Evolutionary conservation across 2,113 vertebrate genomes (phyloP).

Genomic region (Fregata magnificens): DNA sequence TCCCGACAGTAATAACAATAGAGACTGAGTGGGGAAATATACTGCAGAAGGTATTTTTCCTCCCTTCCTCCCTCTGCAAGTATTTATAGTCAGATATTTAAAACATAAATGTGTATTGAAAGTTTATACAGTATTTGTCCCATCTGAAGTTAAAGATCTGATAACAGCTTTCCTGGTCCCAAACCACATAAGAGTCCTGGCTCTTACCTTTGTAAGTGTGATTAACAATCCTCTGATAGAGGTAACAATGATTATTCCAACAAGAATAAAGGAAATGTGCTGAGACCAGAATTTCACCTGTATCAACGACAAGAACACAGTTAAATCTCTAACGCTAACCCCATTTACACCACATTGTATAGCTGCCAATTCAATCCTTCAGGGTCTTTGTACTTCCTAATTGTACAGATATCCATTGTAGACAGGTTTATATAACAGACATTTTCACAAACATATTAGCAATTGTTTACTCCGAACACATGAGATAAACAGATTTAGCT

Average conservation of each 20-base stretch:
- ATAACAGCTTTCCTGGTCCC: background rate
- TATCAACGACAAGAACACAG: background rate
- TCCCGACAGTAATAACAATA: background rate
- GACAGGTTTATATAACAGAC: background rate
- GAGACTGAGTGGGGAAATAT: background rate
- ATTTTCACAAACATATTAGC: background rate
- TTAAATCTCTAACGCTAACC: background rate
- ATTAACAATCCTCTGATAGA: conserved; percentile 96
- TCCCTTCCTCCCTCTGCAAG: background rate
- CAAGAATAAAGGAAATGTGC: conserved; percentile 97
- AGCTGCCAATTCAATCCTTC: background rate
- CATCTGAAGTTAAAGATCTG: background rate
- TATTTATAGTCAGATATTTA: background rate
- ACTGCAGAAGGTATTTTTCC: background rate
- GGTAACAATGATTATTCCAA: conserved; percentile 98
- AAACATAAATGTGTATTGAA: background rate
- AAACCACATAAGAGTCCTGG: background rate
- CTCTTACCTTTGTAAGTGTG: conserved; percentile 94
- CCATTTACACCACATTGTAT: background rate
- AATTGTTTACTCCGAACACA: background rate
- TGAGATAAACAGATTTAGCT: background rate
- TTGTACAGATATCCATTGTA: background rate
- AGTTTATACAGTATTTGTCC: background rate
- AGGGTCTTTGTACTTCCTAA: background rate
- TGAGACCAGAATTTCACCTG: conserved; percentile 99